Percentiles rank a stretch among this genome's conserved stretches.
Conservation (phyloP, 2,888 invertebrate species). For the Nipponacmea schrenckii region DNA sequence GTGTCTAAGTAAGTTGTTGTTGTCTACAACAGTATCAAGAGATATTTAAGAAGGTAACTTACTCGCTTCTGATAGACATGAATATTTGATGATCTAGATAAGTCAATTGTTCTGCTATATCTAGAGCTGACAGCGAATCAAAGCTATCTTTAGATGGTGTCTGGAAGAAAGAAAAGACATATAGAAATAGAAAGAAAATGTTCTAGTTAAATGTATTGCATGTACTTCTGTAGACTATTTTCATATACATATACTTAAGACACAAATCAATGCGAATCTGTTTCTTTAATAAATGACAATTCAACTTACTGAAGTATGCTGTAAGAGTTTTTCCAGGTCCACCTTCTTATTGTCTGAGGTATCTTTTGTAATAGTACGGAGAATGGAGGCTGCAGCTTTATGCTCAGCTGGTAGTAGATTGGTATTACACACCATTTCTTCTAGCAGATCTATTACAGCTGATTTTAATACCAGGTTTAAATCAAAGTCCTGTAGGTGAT, state of each 20-base stretch:
- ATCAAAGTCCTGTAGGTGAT: conserved; percentile 77
- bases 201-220: no score
- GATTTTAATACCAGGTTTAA: conserved; percentile 77
- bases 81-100: conserved; percentile 92
- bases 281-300: background rate
- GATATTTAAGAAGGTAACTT: conserved; percentile 68
- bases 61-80: conserved; percentile 87
- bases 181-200: no score
- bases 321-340: conserved; percentile 78
- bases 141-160: conserved; percentile 83
- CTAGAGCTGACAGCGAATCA: conserved; percentile 86
- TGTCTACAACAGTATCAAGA: no score
- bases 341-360: conserved; percentile 74
- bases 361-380: conserved; percentile 79
- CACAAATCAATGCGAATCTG: no score
- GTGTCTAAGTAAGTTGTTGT: no score
- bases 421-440: conserved; percentile 83
- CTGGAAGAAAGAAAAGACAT: conserved; percentile 70
- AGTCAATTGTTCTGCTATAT: conserved; percentile 93
- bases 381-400: conserved; percentile 85
- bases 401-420: conserved; percentile 87
- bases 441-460: conserved; percentile 85
- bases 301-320: conserved; percentile 73
- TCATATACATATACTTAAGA: no score
- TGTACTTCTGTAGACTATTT: no score